Base-by-base conservation (phyloP, 1,140 invertebrate genomes). In the Zaprionus camerounensis region DNA sequence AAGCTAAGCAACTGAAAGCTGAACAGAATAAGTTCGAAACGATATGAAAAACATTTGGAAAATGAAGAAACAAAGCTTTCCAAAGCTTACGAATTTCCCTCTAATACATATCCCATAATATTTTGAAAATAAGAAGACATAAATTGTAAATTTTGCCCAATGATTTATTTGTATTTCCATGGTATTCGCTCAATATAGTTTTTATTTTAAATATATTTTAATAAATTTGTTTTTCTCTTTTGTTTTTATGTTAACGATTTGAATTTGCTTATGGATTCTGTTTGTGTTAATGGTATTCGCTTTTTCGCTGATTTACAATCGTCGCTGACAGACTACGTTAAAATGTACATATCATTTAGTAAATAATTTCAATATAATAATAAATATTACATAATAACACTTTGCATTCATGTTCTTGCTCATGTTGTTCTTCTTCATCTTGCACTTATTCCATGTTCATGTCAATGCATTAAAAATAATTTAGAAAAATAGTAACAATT, bases 151-250 rank as follows among this genome's bases (percentile, higher is more conserved):
- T 87, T 63, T 86, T 87, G 75, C 68, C 77, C 83, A 88, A 87
- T 87, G 84, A 80, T 88, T 88, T 86, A 61, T 83, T 66, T 87
- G 83, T 88, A 84, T 88, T 84, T 88, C 57, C 84, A 78, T 83
- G 85, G 83, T 79, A 80, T 83, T 87, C 81, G 84, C 83, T 88
- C 83, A 78, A 88, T 81, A 81, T 81, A 88, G 73, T 84, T 88
- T 86, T 80, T 63, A 5, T 86, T 46, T 80, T 63, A 12, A 88
- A 84, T 90, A 82, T 76, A 59, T 80, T 88, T 87, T 81, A 87
- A 88, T 88, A 87, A 87, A 88, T 72, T 59, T 72, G 36, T 49
- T 57, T 73, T 76, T 68, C 24, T 36, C 70, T 83, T 82, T 70
- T 64, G 64, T 55, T 51, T 55, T 58, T 65, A 17, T 71, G 74